A percentile compares a stretch with the other conserved stretches of the same genome.
Conservation (phyloP, 2,797 vertebrate species). For the Nyctalus aviator region DNA sequence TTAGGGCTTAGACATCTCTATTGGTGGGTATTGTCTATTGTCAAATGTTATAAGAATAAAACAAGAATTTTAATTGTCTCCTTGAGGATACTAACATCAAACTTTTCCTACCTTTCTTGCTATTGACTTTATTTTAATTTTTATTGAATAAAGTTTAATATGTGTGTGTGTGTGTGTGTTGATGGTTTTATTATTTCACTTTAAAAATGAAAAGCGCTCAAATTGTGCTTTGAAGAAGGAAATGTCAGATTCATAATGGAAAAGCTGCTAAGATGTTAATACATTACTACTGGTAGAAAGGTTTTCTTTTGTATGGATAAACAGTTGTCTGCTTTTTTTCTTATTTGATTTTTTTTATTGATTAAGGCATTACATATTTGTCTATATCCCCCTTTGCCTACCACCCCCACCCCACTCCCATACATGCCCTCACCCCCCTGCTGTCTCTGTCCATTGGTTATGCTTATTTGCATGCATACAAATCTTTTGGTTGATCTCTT, state of each 20-base stretch:
- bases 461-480: too few species aligned
- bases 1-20: not conserved
- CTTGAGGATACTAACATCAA: not conserved
- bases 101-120: not conserved
- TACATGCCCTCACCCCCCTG: too few species aligned
- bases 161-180: not conserved
- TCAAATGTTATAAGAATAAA: not conserved
- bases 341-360: too few species aligned
- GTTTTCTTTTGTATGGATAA: conserved; percentile 49
- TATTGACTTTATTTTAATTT: not conserved
- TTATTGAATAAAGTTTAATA: not conserved
- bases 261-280: conserved; percentile 49
- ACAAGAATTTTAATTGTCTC: not conserved
- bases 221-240: conserved; percentile 53
- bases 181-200: conserved; percentile 76
- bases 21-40: not conserved
- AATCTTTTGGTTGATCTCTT: too few species aligned
- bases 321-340: not conserved
- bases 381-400: too few species aligned
- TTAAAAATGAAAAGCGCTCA: conserved; percentile 48
- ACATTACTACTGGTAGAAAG: conserved; percentile 1
- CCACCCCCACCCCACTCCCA: too few species aligned
- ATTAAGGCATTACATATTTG: too few species aligned
- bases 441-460: too few species aligned
- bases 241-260: conserved; percentile 54